Percentiles rank a stretch among this genome's conserved stretches.
Conservation (phyloP, 2,797 vertebrate species). For the Eurystomus glaucurus region DNA sequence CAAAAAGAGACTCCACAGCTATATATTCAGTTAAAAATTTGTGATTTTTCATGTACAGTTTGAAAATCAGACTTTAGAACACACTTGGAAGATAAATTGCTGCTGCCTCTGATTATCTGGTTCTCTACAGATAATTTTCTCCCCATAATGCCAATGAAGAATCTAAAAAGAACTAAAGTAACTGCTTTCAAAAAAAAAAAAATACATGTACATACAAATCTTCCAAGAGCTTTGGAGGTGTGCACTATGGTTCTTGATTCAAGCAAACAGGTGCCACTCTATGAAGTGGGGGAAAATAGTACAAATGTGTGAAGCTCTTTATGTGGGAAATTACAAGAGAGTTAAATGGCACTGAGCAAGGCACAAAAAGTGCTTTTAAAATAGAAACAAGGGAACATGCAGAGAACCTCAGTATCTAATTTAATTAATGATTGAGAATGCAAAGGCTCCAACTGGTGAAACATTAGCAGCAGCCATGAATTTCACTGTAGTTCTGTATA, state of each 20-base stretch:
- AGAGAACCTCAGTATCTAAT: conserved; percentile 70
- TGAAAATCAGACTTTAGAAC: background rate
- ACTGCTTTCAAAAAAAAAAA: conserved; percentile 6
- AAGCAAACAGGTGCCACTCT: conserved; percentile 67
- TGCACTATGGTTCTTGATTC: conserved; percentile 59
- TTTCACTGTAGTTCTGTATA: conserved; percentile 77
- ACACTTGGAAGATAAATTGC: background rate
- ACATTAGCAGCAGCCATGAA: conserved; percentile 76
- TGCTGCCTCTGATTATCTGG: background rate
- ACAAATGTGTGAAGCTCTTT: conserved; percentile 63
- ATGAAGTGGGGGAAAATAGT: conserved; percentile 50
- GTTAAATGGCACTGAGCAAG: conserved; percentile 68
- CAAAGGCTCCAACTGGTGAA: conserved; percentile 69
- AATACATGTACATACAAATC: conserved; percentile 32
- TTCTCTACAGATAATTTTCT: conserved; percentile 3
- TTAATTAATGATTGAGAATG: conserved; percentile 75
- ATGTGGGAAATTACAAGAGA: conserved; percentile 64
- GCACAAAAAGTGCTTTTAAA: conserved; percentile 75
- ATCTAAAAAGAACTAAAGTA: background rate
- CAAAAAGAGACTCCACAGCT: background rate
- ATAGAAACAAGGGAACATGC: conserved; percentile 67
- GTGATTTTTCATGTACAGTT: background rate
- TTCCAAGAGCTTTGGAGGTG: conserved; percentile 62
- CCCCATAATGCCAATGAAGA: background rate
- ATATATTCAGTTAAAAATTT: background rate